A percentile compares a stretch with the other conserved stretches of the same genome.
These are phyloP conservation scores for Pandemis corylana DNA, from an alignment of 2,888 invertebrate genomes.

Conservation along the genomic window DNA sequence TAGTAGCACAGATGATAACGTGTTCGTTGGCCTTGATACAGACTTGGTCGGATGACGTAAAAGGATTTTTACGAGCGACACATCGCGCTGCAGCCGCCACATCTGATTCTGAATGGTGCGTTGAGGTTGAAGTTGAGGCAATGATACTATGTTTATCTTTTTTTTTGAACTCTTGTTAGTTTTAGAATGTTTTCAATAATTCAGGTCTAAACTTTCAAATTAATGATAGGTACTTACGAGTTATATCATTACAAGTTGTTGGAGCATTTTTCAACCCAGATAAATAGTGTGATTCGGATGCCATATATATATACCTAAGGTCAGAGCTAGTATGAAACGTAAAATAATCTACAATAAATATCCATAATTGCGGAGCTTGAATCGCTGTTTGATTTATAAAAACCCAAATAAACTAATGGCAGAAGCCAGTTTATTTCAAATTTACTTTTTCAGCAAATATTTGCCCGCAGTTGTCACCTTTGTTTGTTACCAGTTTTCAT, in stretches of 20 bases:
- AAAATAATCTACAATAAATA: too few species aligned
- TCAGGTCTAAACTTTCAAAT: too few species aligned
- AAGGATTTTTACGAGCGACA: constrained; percentile 30
- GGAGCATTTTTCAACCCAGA: too few species aligned
- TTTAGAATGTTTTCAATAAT: neutral
- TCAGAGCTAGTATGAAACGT: too few species aligned
- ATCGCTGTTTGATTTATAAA: too few species aligned
- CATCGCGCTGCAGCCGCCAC: constrained; percentile 16
- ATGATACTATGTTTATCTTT: neutral
- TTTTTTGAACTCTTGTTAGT: neutral
- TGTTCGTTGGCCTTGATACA: constrained; percentile 12
- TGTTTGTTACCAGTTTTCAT: neutral
- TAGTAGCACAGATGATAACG: neutral
- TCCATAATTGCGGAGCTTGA: too few species aligned
- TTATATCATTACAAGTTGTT: too few species aligned
- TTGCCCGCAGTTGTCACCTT: neutral
- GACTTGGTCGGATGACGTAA: constrained; percentile 30
- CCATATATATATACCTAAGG: too few species aligned
- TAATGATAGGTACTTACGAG: too few species aligned
- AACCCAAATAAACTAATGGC: too few species aligned
- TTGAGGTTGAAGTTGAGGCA: constrained; percentile 2
- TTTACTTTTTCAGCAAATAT: neutral
- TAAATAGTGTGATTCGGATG: too few species aligned
- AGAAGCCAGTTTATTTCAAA: too few species aligned
- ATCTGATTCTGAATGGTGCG: constrained; percentile 1